Base-by-base conservation (phyloP, 2,797 vertebrate genomes). In the Oceanodroma leucorhoa region DNA sequence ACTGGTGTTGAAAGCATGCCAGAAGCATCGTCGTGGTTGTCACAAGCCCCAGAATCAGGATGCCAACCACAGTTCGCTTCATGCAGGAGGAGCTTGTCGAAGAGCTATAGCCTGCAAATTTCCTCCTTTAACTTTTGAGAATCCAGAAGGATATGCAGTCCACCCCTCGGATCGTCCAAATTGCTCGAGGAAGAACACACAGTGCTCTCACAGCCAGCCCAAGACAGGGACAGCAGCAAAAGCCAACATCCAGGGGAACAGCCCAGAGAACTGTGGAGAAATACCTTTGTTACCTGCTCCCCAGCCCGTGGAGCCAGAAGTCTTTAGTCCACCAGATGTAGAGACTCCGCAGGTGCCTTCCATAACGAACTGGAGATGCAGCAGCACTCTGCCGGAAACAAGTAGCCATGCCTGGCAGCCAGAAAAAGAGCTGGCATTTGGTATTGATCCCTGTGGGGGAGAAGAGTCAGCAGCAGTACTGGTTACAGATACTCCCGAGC, bases 401-500 rank as follows among this genome's bases (percentile, higher is more conserved):
- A 34, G 29, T 0, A 53, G 11, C 57, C 9, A 10, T 2, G 43
- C 53, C 14, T 61, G 78, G 40, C 57, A 34, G 10, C 22, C 69
- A 48, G 61, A 34, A 30, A 4, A 76, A 24, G 81, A 58, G 13
- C 3, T n/a, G 46, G 22, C 6, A 2, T 6, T 48, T 0, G 3
- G 7, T 11, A 2, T 1, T 3, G 75, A 78, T 5, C 46, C 54
- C 30, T 45, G 95, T 3, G 54, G 9, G 86, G 94, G 50, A 53
- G 54, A 8, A 21, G 73, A 83, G 23, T 43, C 76, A 1, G 86
- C 83, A 23, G 86, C 94, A 24, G 78, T 98, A 2, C 98, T 99
- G 71, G 99, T 98, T 21, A 65, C 96, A 22, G 98, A 99, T 62
- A 99, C 99, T 8, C 99, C 99, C 1, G 98, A 99, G 95, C 98